These are phyloP conservation scores for Pseudomyrmex gracilis DNA, from an alignment of 1,140 invertebrate genomes.

Conservation along the genomic window DNA sequence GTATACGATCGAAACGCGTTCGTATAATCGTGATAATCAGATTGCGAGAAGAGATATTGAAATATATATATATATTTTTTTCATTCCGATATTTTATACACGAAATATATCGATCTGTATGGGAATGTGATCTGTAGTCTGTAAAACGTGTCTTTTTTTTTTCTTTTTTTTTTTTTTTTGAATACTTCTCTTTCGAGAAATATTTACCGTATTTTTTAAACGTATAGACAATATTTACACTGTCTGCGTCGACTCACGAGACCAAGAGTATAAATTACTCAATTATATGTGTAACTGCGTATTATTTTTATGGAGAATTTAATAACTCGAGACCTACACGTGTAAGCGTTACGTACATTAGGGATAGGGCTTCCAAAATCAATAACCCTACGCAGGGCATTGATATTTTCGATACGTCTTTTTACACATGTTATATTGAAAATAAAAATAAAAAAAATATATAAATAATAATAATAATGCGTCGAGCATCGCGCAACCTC, in stretches of 20 bases:
- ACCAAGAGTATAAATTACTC: constrained; percentile 30
- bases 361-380: constrained; percentile 68
- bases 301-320: constrained; percentile 22
- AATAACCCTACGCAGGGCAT: constrained; percentile 10
- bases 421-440: constrained; percentile 56
- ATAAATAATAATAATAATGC: background rate
- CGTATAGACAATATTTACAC: constrained; percentile 15
- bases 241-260: background rate
- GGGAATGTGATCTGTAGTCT: constrained; percentile 12
- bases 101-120: background rate
- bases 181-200: background rate
- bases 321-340: background rate
- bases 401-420: constrained; percentile 71
- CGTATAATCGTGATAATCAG: background rate
- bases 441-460: constrained; percentile 23
- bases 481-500: constrained; percentile 22
- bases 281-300: background rate
- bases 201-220: constrained; percentile 32
- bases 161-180: background rate
- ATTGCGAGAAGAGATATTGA: constrained; percentile 3
- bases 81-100: background rate
- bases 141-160: background rate
- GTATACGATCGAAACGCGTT: background rate
- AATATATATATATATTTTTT: background rate
- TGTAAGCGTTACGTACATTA: background rate